Base-by-base conservation (phyloP, 1,140 invertebrate species). In the Brachionus sp. region DNA sequence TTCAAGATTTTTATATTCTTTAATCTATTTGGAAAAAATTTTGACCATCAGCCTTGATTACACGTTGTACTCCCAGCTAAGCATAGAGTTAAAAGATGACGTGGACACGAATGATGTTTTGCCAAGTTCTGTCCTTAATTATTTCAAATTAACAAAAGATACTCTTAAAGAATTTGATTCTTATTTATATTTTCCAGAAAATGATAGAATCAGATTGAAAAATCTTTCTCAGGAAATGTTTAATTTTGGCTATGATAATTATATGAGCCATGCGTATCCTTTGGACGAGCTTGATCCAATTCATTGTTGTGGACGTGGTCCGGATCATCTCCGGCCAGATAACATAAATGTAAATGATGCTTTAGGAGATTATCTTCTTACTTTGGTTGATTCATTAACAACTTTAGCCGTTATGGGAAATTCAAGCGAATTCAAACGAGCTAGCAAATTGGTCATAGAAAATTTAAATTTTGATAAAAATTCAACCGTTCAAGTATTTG, bases 401-500 rank as follows among this genome's bases (percentile, higher is more conserved):
- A 91, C 91, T 3, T 85, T 92, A 37, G 90, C 89, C 42, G 90
- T 91, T 35, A 88, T 92, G 86, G 89, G 90, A 37, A 91, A 92
- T 86, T 86, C 84, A 23, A 87, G 85, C 82, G 92, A 92, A 86
- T 93, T 93, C 86, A 90, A 92, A 84, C 85, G 86, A 85, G 92
- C 92, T 42, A 91, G 92, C 13, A 86, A 90, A 83, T 86, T 92
- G 44, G 90, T 93, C 5, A 89, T 92, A 70, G 90, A 92, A 16
- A 89, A 90, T 87, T 90, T 93, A 4, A 89, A 88, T 37, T 93
- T 93, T 87, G 91, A 93, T 85, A 91, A 92, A 85, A 89, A 91
- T 85, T 91, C 88, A 50, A 92, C 91, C 29, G 91, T 93, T 10
- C 92, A 93, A 87, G 92, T 93, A 10, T 93, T 93, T 89, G 92